phyloP scores from a whole-genome alignment of 1,140 invertebrate genomes.

The Drosophila athabasca region DNA sequence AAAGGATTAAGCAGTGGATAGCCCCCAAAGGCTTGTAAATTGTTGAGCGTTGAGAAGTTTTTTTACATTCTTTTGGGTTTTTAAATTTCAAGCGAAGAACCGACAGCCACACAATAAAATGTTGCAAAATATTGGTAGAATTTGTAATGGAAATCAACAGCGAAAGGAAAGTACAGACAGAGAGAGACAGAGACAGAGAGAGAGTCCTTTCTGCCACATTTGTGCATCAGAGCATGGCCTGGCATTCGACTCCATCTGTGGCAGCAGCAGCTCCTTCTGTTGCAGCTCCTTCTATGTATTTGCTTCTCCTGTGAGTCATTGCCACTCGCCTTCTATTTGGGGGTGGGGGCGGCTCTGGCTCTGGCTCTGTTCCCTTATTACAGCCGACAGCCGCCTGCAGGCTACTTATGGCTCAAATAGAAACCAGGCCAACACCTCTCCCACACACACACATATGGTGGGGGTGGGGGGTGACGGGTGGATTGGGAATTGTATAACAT shows the following conservation, averaged over 20 bases:
- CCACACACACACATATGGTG: neutral
- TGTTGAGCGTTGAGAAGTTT: constrained; percentile 57
- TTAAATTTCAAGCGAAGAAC: constrained; percentile 58
- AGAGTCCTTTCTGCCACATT: neutral
- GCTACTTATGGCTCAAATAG: constrained; percentile 68
- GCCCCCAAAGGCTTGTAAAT: constrained; percentile 64
- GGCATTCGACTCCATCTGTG: constrained; percentile 28
- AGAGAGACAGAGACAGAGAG: neutral
- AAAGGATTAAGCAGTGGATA: constrained; percentile 69
- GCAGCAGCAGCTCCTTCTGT: constrained; percentile 23
- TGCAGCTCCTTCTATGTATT: constrained; percentile 18
- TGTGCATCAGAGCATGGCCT: constrained; percentile 39
- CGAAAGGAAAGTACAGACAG: neutral
- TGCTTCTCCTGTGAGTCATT: constrained; percentile 38
- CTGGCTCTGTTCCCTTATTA: constrained; percentile 43
- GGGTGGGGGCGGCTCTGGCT: neutral
- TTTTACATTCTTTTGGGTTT: constrained; percentile 23
- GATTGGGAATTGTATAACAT: constrained; percentile 33
- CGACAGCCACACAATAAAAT: constrained; percentile 60
- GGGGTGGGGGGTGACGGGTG: constrained; percentile 15
- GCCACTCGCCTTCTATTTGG: constrained; percentile 42
- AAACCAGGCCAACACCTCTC: constrained; percentile 52
- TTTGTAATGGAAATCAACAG: constrained; percentile 50
- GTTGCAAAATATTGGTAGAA: constrained; percentile 56
- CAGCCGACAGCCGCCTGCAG: constrained; percentile 53